Conservation (phyloP, 1,140 invertebrate genomes). For the Drosophila nigromelanica region DNA sequence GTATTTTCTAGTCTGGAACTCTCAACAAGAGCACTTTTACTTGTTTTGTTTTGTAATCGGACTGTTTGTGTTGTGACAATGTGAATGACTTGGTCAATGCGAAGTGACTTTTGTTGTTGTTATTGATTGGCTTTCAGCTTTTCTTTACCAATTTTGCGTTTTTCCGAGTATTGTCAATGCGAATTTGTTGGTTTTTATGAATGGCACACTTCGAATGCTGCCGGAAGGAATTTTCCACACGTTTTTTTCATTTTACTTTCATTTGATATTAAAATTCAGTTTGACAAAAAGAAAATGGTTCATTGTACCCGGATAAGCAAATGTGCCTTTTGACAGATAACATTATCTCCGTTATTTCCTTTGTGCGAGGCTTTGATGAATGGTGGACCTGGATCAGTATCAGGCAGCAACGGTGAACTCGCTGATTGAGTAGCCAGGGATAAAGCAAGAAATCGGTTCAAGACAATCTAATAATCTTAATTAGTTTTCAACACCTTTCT, state of each 20-base stretch:
- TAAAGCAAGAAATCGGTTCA: background rate
- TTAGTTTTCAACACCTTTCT: constrained; percentile 6
- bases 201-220: constrained; percentile 56
- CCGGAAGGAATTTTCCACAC: constrained; percentile 50
- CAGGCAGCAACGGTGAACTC: background rate
- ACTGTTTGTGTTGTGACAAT: constrained; percentile 33
- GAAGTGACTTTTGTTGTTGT: constrained; percentile 30
- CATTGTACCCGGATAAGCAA: constrained; percentile 30
- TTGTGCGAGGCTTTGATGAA: constrained; percentile 3
- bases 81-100: constrained; percentile 43
- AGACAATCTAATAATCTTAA: background rate
- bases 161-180: constrained; percentile 29
- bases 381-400: background rate
- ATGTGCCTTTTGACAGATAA: background rate
- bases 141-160: constrained; percentile 17
- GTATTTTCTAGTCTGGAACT: background rate
- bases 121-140: constrained; percentile 45
- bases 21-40: background rate
- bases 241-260: constrained; percentile 39
- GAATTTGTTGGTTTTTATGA: constrained; percentile 35
- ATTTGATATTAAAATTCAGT: constrained; percentile 14
- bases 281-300: constrained; percentile 17
- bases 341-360: background rate
- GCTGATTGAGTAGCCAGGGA: background rate
- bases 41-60: constrained; percentile 3